These are phyloP conservation scores for Lacerta bilineata DNA, from an alignment of 2,797 vertebrate genomes.

Conservation along the genomic window DNA sequence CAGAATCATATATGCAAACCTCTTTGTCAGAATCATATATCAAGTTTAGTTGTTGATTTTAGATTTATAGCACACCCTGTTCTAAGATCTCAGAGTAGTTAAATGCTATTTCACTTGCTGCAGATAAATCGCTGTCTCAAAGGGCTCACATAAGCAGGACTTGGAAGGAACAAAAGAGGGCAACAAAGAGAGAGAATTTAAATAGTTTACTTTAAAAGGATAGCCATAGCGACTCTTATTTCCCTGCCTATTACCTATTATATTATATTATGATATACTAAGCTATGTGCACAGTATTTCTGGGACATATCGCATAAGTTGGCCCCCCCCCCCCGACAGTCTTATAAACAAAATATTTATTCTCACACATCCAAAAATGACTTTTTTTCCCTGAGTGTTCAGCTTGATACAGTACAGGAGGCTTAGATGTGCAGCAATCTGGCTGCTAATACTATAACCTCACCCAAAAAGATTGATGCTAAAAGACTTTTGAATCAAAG, in stretches of 20 bases:
- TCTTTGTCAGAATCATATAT: conserved; percentile 23
- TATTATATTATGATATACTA: neutral
- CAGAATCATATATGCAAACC: conserved; percentile 27
- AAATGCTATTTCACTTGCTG: conserved; percentile 16
- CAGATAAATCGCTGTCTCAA: neutral
- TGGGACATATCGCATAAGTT: neutral
- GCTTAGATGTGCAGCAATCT: neutral
- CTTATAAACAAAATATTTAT: neutral
- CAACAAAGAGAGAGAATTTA: neutral
- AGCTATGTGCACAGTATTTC: neutral
- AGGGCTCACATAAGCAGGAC: neutral
- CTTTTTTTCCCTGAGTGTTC: neutral
- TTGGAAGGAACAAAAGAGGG: neutral
- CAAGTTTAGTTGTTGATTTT: conserved; percentile 26
- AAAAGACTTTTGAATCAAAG: conserved; percentile 43
- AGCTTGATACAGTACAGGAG: neutral
- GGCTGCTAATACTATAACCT: neutral
- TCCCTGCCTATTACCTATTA: neutral
- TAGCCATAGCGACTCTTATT: neutral
- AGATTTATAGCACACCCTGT: conserved; percentile 13
- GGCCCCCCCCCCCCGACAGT: neutral
- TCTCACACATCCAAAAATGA: neutral
- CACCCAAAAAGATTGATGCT: conserved; percentile 28
- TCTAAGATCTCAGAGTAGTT: conserved; percentile 1
- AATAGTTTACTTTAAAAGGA: neutral